A percentile compares a stretch with the other conserved stretches of the same genome.
Evolutionary conservation across 2,888 invertebrate species (phyloP).

Genomic region (Eremobia ochroleuca): DNA sequence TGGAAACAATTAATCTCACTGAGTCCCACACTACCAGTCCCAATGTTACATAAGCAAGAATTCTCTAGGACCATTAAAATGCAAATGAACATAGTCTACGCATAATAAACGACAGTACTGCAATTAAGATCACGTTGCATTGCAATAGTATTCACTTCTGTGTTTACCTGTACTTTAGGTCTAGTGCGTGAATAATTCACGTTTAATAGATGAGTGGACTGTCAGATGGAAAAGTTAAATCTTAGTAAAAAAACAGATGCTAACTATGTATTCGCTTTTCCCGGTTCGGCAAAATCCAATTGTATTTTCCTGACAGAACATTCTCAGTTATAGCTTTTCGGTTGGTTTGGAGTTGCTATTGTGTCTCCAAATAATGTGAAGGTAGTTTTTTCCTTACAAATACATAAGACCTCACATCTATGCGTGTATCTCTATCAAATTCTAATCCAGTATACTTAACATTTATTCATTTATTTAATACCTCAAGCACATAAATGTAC

Average conservation of each 20-base stretch:
- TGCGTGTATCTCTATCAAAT: background rate
- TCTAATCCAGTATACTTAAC: background rate
- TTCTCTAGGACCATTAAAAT: constrained; percentile 49
- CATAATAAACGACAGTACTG: constrained; percentile 43
- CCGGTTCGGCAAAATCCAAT: background rate
- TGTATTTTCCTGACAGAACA: too few relatives aligned
- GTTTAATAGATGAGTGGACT: constrained; percentile 22
- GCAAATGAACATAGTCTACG: constrained; percentile 52
- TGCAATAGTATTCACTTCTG: constrained; percentile 25
- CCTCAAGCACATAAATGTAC: too few relatives aligned
- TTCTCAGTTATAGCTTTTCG: background rate
- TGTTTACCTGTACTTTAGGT: constrained; percentile 39
- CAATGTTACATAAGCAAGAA: constrained; percentile 45
- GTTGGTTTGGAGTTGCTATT: background rate
- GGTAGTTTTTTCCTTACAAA: background rate
- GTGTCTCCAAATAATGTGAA: background rate
- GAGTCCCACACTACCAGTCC: constrained; percentile 15
- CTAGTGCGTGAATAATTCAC: constrained; percentile 18
- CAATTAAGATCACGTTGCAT: constrained; percentile 57
- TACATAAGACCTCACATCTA: background rate
- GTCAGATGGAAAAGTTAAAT: background rate
- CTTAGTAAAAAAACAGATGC: background rate
- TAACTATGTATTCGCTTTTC: background rate
- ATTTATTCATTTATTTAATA: too few relatives aligned
- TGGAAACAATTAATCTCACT: constrained; percentile 37